These are phyloP conservation scores for Rhyzopertha dominica DNA, from an alignment of 1,140 invertebrate species.

Conservation along the genomic window DNA sequence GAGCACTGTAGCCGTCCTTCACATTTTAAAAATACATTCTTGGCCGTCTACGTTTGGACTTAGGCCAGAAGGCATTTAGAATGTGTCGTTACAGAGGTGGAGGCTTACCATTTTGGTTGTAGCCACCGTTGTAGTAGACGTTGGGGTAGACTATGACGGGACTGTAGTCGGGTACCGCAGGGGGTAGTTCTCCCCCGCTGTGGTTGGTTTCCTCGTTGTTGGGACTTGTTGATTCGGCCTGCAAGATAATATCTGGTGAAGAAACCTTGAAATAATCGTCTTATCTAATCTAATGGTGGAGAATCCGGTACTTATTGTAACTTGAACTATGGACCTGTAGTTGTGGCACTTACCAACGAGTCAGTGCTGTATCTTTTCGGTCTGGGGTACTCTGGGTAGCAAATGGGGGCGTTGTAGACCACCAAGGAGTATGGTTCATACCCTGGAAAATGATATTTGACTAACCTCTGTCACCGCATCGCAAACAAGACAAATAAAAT, in stretches of 20 bases:
- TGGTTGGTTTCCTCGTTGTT: conserved; percentile 40
- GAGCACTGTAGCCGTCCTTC: too few species aligned
- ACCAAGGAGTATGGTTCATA: conserved; percentile 42
- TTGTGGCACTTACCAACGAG: conserved; percentile 37
- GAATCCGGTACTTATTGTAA: background rate
- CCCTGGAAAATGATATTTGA: conserved; percentile 30
- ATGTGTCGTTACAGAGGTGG: too few species aligned
- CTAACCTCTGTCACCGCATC: too few species aligned
- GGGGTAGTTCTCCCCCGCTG: conserved; percentile 29
- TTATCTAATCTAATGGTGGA: conserved; percentile 1
- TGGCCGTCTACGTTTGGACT: too few species aligned
- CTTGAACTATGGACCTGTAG: background rate
- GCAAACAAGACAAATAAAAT: too few species aligned
- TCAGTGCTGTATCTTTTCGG: conserved; percentile 42
- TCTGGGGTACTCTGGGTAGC: conserved; percentile 36
- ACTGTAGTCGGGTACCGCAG: conserved; percentile 28
- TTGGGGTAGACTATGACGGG: too few species aligned
- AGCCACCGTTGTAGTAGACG: too few species aligned
- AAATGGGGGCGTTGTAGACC: conserved; percentile 40
- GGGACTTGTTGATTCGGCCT: conserved; percentile 43
- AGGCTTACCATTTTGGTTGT: too few species aligned
- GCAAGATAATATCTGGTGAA: conserved; percentile 14
- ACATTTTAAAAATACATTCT: too few species aligned
- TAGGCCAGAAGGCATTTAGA: too few species aligned
- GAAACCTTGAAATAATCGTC: conserved; percentile 2